Evolutionary conservation across 2,888 invertebrate genomes (phyloP), one percentile per base, ranked within the genome.

Genomic region (Amphiduros pacificus): DNA sequence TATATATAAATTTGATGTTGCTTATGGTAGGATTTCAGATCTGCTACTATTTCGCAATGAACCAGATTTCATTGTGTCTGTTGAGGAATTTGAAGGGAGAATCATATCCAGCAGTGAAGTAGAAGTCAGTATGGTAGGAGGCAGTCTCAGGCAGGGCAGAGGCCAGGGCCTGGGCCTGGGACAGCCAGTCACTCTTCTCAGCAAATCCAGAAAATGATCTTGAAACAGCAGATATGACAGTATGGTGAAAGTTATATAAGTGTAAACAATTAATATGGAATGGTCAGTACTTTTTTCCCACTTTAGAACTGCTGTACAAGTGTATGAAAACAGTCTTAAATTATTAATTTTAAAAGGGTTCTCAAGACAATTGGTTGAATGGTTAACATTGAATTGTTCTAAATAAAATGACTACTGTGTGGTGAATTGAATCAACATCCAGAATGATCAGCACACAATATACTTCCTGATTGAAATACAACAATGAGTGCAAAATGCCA

Each of bases 51-150:
- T 57, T 28, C 17, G 66, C 62, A 3, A 63, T 53, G 9, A 71
- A 57, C 73, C 73, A 73, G 11, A 73, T 62, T 56, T 73, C 73
- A 49, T 73, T 73, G 55, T 73, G 73, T 41, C 73, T 36, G 49
- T 60, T 50, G 27, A 36, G 36, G 26, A 71, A 56, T 6, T 65
- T 59, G 65, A 72, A 73, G 0, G 73, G 73, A 9, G 68, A 67
- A 53, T 73, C 72, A 52, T 73, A 73, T 1, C 70, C 72, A 9
- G 69, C 69, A 2, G 70, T 68, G 57, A 61, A 71, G 58, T 64
- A 71, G 14, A 20, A 44, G 5, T 36, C 36, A 20, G n/a, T 44
- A 22, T 44, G 44, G 5, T 44, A 17, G n/a, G n/a, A 11, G n/a
- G 61, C 62, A 2, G 61, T 36, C 4, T 60, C 52, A 1, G 64